Evolutionary conservation across 2,888 invertebrate genomes (phyloP).

Genomic region (Synanthedon myopaeformis): DNA sequence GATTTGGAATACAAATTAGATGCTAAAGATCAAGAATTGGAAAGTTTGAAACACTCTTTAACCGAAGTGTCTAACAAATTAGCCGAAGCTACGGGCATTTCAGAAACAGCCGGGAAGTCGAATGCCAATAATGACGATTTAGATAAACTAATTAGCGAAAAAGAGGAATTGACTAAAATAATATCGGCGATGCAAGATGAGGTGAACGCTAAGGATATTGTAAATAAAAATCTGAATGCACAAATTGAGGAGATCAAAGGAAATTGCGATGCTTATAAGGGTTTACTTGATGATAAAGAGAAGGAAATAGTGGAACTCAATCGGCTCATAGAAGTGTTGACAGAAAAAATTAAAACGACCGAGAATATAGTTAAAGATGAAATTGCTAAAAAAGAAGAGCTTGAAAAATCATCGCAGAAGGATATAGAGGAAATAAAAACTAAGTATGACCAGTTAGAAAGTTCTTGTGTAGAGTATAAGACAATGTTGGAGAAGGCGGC

Average conservation of each 20-base stretch:
- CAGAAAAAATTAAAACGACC: conserved; percentile 35
- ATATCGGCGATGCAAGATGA: conserved; percentile 31
- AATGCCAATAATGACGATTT: conserved; percentile 31
- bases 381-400: conserved; percentile 15
- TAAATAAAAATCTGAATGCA: conserved; percentile 27
- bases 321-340: conserved; percentile 39
- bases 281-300: conserved; percentile 29
- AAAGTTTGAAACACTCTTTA: conserved; percentile 25
- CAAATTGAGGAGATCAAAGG: conserved; percentile 26
- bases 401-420: conserved; percentile 27
- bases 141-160: conserved; percentile 27
- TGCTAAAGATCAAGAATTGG: conserved; percentile 38
- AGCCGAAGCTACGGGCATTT: conserved; percentile 3
- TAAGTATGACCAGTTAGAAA: conserved; percentile 28
- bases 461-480: conserved; percentile 33
- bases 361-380: conserved; percentile 20
- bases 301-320: conserved; percentile 50
- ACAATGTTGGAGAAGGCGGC: conserved; percentile 28
- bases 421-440: conserved; percentile 25
- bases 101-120: conserved; percentile 14
- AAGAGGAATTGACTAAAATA: conserved; percentile 35
- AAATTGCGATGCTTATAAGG: conserved; percentile 19
- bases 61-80: conserved; percentile 23
- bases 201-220: conserved; percentile 26
- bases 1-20: conserved; percentile 29